These are phyloP conservation scores for Boloria euphrosyne DNA, from an alignment of 2,888 invertebrate genomes.

Conservation along the genomic window DNA sequence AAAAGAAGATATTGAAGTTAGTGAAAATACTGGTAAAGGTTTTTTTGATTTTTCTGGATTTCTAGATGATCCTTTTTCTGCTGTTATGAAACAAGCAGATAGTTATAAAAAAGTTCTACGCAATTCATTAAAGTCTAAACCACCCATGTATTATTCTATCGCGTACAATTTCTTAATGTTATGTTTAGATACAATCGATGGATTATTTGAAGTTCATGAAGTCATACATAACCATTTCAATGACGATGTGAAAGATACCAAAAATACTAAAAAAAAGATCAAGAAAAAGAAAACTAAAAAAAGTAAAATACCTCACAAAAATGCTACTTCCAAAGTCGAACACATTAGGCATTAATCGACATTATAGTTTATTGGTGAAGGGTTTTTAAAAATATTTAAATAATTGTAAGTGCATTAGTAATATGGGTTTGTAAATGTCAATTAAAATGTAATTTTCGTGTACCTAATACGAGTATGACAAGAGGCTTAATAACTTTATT, in stretches of 20 bases:
- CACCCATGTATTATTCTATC: slow-evolving; percentile 61
- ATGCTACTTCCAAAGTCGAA: slow-evolving; percentile 12
- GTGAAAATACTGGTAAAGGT: slow-evolving; percentile 41
- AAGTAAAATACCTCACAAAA: slow-evolving; percentile 2
- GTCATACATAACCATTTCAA: slow-evolving; percentile 50
- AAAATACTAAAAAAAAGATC: slow-evolving; percentile 38
- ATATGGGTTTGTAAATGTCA: slow-evolving; percentile 65
- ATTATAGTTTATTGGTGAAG: slow-evolving; percentile 38
- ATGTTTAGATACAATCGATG: slow-evolving; percentile 64
- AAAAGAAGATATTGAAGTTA: neutral
- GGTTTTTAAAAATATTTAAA: slow-evolving; percentile 33
- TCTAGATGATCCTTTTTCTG: slow-evolving; percentile 52
- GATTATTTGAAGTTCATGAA: slow-evolving; percentile 56
- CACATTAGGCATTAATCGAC: neutral
- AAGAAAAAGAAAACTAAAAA: slow-evolving; percentile 33
- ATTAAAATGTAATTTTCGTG: slow-evolving; percentile 50
- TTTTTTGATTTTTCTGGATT: slow-evolving; percentile 51
- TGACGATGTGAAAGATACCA: slow-evolving; percentile 40
- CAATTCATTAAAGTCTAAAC: slow-evolving; percentile 52
- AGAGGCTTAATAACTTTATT: slow-evolving; percentile 22
- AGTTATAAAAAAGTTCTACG: slow-evolving; percentile 55
- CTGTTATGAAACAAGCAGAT: slow-evolving; percentile 51
- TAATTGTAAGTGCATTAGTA: slow-evolving; percentile 33
- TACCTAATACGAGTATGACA: neutral
- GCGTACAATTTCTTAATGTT: slow-evolving; percentile 62